Percentiles rank a stretch among this genome's conserved stretches.
Evolutionary conservation across 1,140 invertebrate genomes (phyloP).

Genomic region (Heliconius congener): DNA sequence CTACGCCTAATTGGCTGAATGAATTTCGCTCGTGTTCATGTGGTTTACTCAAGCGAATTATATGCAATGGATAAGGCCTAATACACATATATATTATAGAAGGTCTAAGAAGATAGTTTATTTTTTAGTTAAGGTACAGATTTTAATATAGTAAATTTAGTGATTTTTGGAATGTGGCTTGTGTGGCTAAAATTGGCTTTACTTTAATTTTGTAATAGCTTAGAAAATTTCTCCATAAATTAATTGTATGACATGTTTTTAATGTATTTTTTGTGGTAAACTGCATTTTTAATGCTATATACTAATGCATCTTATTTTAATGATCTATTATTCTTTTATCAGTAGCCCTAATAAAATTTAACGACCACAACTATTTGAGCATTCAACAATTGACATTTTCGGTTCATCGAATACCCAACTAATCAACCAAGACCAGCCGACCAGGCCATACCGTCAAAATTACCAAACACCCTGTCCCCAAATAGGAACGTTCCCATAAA

Average conservation of each 20-base stretch:
- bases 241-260: too few species aligned
- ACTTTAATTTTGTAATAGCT: too few species aligned
- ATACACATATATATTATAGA: background rate
- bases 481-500: slow-evolving; percentile 36
- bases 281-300: too few species aligned
- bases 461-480: slow-evolving; percentile 14
- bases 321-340: too few species aligned
- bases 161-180: too few species aligned
- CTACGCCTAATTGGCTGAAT: slow-evolving; percentile 72
- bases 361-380: background rate
- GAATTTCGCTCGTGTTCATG: slow-evolving; percentile 61
- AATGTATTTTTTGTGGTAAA: too few species aligned
- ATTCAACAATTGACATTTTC: background rate
- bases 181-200: too few species aligned
- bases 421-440: background rate
- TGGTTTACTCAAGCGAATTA: slow-evolving; percentile 41
- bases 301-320: too few species aligned
- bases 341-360: too few species aligned
- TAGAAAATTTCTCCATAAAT: too few species aligned
- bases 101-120: background rate
- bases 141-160: background rate
- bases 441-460: background rate
- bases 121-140: background rate
- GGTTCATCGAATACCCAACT: background rate
- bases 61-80: slow-evolving; percentile 33